phyloP scores from a whole-genome alignment of 2,888 invertebrate genomes.

The Lochmaea crataegi region DNA sequence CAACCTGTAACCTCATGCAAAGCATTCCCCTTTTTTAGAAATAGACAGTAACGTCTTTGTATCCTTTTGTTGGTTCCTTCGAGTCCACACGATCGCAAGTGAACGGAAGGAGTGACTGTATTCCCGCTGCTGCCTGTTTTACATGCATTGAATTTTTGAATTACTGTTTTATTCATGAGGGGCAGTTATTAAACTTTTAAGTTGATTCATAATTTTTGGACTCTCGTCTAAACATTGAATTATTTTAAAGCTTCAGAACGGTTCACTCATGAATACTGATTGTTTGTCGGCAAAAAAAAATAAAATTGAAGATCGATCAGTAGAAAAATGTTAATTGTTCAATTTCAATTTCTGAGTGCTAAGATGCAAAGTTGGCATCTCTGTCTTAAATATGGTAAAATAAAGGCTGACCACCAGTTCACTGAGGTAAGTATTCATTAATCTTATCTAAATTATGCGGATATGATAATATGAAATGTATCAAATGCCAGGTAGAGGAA shows the following conservation, averaged over 20 bases:
- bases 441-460: neutral
- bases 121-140: conserved; percentile 56
- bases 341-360: too few species aligned
- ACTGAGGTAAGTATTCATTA: neutral
- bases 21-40: neutral
- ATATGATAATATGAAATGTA: neutral
- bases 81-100: conserved; percentile 46
- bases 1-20: neutral
- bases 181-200: conserved; percentile 38
- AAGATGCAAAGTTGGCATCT: too few species aligned
- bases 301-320: neutral
- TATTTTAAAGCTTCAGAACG: conserved; percentile 6
- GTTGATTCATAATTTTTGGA: conserved; percentile 31
- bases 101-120: conserved; percentile 21
- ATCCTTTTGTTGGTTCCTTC: conserved; percentile 60
- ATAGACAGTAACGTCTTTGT: conserved; percentile 12
- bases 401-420: neutral
- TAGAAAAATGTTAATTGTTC: neutral
- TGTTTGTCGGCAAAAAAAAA: neutral
- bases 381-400: neutral
- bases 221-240: conserved; percentile 15
- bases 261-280: neutral
- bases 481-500: neutral
- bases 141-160: conserved; percentile 65
- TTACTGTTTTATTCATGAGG: conserved; percentile 47